These are phyloP conservation scores for Macrophya annulata DNA, from an alignment of 2,888 invertebrate genomes.

Conservation along the genomic window DNA sequence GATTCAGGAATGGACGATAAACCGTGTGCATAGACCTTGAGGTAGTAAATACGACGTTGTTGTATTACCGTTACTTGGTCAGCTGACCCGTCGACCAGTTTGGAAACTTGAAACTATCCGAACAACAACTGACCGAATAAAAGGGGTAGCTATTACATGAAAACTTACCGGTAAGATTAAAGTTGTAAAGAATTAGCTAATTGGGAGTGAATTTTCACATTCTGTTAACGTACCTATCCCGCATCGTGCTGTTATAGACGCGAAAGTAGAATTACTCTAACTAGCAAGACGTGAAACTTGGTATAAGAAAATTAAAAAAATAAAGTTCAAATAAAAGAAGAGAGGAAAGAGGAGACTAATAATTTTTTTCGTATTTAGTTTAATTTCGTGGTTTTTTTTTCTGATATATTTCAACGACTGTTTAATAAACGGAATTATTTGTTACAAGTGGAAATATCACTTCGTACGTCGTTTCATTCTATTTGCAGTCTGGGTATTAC, in stretches of 20 bases:
- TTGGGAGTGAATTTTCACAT: neutral
- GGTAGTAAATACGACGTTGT: conserved; percentile 26
- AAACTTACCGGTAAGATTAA: neutral
- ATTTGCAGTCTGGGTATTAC: conserved; percentile 7
- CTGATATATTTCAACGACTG: neutral
- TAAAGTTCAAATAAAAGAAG: neutral
- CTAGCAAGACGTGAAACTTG: neutral
- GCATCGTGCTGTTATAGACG: neutral
- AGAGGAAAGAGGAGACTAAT: neutral
- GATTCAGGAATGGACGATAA: conserved; percentile 7
- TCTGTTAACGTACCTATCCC: neutral
- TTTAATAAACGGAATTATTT: neutral
- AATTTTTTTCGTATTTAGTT: neutral
- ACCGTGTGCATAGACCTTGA: conserved; percentile 40
- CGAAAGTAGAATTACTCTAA: neutral
- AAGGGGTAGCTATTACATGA: neutral
- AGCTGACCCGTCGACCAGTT: conserved; percentile 54
- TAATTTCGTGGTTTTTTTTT: neutral
- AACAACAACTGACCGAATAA: conserved; percentile 13
- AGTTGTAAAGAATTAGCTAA: conserved; percentile 4
- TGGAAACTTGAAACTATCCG: conserved; percentile 44
- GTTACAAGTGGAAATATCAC: too few relatives aligned
- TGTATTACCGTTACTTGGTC: conserved; percentile 53
- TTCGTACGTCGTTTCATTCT: neutral
- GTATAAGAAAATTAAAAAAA: too few relatives aligned